phyloP scores from a whole-genome alignment of 2,797 vertebrate genomes.

The Ctenosaura bakeri region DNA sequence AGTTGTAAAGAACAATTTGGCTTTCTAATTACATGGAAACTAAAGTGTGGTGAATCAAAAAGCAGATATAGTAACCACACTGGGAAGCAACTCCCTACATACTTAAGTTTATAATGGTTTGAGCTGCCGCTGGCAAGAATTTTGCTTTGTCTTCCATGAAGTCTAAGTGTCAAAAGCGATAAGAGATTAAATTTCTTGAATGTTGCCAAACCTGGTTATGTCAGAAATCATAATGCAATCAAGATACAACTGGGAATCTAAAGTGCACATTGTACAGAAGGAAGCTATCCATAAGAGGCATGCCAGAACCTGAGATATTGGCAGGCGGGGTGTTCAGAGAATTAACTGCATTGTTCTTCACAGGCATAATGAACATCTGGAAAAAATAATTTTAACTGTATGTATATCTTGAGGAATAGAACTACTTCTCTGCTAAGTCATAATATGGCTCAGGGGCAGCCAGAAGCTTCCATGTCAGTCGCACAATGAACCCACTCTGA shows the following conservation, averaged over 20 bases:
- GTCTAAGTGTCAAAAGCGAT: conserved; percentile 8
- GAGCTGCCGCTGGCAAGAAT: background rate
- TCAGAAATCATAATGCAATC: conserved; percentile 18
- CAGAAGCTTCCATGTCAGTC: too few species aligned
- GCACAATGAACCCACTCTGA: too few species aligned
- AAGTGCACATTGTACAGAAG: conserved; percentile 4
- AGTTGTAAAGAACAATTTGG: background rate
- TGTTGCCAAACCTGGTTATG: conserved; percentile 34
- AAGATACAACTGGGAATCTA: conserved; percentile 13
- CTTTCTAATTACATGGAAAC: conserved; percentile 8
- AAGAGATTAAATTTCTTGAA: conserved; percentile 7
- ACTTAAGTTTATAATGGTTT: background rate
- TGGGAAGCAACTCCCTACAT: background rate
- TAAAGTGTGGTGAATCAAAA: background rate
- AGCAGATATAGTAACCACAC: background rate
- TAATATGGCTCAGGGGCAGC: too few species aligned
- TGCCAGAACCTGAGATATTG: background rate
- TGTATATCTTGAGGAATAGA: background rate
- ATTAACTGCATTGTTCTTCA: background rate
- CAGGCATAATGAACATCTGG: background rate
- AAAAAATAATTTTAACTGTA: background rate
- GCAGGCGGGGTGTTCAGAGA: conserved; percentile 8
- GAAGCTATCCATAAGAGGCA: background rate
- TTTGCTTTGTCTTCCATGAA: background rate
- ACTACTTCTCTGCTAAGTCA: background rate